Percentiles rank a stretch among this genome's conserved stretches.
These are phyloP conservation scores for Leucoraja erinaceus DNA, from an alignment of 2,113 vertebrate species.

Conservation along the genomic window DNA sequence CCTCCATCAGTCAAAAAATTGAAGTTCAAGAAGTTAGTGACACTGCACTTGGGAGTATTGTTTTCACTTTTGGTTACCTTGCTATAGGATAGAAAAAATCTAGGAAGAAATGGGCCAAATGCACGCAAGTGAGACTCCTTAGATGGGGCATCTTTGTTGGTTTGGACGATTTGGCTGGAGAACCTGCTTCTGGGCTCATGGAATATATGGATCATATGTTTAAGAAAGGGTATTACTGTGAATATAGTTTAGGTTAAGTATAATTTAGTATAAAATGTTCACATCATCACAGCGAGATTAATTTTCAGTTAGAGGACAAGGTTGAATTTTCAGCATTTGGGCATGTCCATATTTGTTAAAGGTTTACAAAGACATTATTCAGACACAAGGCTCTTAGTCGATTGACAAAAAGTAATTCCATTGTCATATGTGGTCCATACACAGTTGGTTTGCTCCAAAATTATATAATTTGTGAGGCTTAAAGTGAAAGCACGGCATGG, in stretches of 20 bases:
- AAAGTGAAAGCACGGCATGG: neutral
- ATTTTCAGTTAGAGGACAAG: neutral
- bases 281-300: neutral
- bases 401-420: neutral
- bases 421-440: neutral
- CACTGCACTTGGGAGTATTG: no score
- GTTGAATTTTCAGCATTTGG: neutral
- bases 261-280: neutral
- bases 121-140: no score
- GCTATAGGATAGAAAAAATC: no score
- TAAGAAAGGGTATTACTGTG: neutral
- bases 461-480: neutral
- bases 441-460: neutral
- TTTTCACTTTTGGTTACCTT: no score
- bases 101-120: no score
- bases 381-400: neutral
- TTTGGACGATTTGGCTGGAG: no score
- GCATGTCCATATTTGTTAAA: no score
- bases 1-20: no score
- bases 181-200: no score
- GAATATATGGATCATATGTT: neutral
- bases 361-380: neutral
- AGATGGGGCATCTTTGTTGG: no score
- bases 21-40: no score
- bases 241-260: neutral